Conservation (phyloP, 2,797 vertebrate species). For the Hapalemur alaotrensis region DNA sequence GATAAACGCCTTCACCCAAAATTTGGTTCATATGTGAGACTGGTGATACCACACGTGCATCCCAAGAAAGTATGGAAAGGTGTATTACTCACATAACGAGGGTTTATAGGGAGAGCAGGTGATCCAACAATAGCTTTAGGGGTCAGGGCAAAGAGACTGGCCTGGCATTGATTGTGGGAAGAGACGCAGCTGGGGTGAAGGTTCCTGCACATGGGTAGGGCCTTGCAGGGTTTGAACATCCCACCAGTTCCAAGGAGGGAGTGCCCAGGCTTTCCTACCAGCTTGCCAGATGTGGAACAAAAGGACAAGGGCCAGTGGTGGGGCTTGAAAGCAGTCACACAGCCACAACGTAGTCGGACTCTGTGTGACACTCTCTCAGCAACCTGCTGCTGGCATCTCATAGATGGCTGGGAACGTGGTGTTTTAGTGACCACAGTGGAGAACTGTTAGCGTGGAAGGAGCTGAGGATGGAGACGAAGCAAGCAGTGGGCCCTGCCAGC, state of each 20-base stretch:
- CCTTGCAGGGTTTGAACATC: neutral
- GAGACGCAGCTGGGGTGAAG: neutral
- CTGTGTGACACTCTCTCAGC: no score
- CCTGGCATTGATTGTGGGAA: neutral
- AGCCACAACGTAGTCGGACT: neutral
- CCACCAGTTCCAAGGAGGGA: neutral
- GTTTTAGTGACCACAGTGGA: rapidly evolving
- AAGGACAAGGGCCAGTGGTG: rapidly evolving
- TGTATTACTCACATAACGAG: rapidly evolving
- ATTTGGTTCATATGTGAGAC: neutral
- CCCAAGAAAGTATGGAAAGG: neutral
- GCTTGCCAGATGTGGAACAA: neutral
- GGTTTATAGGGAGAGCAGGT: neutral
- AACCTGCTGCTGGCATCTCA: neutral
- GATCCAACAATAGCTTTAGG: neutral
- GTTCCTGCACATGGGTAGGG: rapidly evolving
- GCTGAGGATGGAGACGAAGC: neutral
- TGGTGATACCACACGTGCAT: rapidly evolving
- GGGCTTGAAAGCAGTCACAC: neutral
- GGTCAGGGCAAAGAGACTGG: no score
- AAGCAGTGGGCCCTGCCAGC: no score
- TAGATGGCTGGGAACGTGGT: rapidly evolving
- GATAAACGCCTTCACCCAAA: neutral
- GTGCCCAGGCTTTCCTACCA: neutral
- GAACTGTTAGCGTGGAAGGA: rapidly evolving